Percentiles rank a stretch among this genome's conserved stretches.
Evolutionary conservation across 2,113 vertebrate genomes (phyloP).

Genomic region (Nothocercus nigrocapillus): DNA sequence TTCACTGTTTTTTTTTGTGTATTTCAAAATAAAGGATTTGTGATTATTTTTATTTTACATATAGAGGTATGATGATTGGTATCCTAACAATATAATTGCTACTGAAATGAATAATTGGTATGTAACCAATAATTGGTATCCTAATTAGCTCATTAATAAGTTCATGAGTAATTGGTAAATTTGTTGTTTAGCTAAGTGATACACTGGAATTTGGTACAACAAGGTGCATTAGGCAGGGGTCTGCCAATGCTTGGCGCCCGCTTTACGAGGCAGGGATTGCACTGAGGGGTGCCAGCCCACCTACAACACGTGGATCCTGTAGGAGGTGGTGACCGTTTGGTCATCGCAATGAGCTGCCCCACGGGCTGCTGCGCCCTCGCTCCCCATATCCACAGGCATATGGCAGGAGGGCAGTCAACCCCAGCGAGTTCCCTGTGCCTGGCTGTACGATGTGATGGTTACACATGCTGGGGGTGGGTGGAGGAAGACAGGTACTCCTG

Average conservation of each 20-base stretch:
- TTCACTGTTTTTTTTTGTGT: background rate
- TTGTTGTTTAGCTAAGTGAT: background rate
- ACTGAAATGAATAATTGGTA: background rate
- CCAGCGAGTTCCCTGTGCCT: accelerated
- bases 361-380: background rate
- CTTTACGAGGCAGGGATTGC: background rate
- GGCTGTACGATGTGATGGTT: background rate
- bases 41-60: background rate
- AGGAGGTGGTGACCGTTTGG: background rate
- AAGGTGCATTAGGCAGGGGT: background rate
- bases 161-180: background rate
- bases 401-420: background rate
- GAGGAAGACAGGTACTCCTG: background rate
- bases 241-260: background rate
- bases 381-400: background rate
- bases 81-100: background rate
- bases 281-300: background rate
- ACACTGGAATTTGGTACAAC: background rate
- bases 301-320: background rate
- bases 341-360: background rate
- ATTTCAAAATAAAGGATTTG: constrained; percentile 31
- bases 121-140: background rate
- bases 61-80: background rate
- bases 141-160: constrained; percentile 9
- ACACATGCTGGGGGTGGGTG: accelerated